Evolutionary conservation across 1,140 invertebrate genomes (phyloP).

Genomic region (Drosophila lacertosa): DNA sequence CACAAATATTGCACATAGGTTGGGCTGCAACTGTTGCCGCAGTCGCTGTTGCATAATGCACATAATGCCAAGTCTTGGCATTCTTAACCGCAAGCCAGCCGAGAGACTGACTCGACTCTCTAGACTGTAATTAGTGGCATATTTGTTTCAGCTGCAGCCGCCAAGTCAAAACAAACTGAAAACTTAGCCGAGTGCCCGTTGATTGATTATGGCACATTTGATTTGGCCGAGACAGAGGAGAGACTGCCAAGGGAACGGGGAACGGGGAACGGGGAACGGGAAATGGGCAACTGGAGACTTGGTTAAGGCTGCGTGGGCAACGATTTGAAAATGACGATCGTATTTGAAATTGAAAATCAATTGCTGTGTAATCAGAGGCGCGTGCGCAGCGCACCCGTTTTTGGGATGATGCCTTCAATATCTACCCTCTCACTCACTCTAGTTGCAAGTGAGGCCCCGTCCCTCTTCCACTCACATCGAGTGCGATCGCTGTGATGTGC

Average conservation of each 20-base stretch:
- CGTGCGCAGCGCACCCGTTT: conserved; percentile 76
- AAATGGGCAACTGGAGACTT: conserved; percentile 7
- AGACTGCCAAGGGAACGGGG: not conserved
- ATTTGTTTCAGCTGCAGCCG: conserved; percentile 74
- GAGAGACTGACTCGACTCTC: conserved; percentile 20
- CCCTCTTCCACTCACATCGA: not conserved
- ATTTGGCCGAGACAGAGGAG: conserved; percentile 34
- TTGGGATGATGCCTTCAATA: conserved; percentile 17
- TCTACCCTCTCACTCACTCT: not conserved
- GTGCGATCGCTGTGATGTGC: conserved; percentile 25
- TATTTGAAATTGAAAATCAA: conserved; percentile 63
- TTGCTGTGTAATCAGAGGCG: conserved; percentile 69
- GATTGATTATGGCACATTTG: conserved; percentile 70
- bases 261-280: not conserved
- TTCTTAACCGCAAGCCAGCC: conserved; percentile 65
- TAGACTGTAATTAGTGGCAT: conserved; percentile 79
- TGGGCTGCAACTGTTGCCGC: conserved; percentile 33
- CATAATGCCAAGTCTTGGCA: conserved; percentile 69
- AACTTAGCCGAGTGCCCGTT: conserved; percentile 43
- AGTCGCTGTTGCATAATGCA: conserved; percentile 68
- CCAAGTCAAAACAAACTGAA: conserved; percentile 59
- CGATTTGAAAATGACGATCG: conserved; percentile 36
- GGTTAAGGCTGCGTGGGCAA: conserved; percentile 59
- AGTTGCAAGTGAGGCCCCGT: not conserved
- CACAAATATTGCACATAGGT: conserved; percentile 72